Evolutionary conservation across 2,888 invertebrate genomes (phyloP), one percentile per base, ranked within the genome.

Genomic region (Escarpia spicata): DNA sequence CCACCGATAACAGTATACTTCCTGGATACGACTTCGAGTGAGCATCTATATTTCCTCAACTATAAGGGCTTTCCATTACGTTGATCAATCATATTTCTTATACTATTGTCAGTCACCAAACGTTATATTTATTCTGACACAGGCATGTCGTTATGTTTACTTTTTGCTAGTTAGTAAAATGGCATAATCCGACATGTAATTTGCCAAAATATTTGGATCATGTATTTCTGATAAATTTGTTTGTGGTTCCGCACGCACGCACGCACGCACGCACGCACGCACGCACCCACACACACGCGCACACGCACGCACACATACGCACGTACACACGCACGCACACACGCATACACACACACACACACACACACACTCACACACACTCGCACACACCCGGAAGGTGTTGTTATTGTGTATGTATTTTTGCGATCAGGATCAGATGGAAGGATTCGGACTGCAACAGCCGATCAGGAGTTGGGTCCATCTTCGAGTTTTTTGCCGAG

Each of bases 381-480:
- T 26, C 3, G 26, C 8, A 91, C 10, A 43, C 8, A 9, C 31
- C 4, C n/a, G 15, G 10, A 91, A 15, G n/a, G 31, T 15, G 19
- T 43, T 45, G 8, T 92, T 43, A 44, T 3, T 92, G 26, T 3
- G n/a, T 92, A n/a, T 15, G 37, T 3, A 90, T 26, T 19, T 15
- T 91, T 92, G 31, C 44, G 43, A 26, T 90, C 52, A 93, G 93
- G 19, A 91, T 93, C 26, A 90, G 31, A 19, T 93, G 91, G 44
- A 43, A 91, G 1, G 94, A 94, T 90, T 94, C 94, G 37, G 93
- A 91, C 92, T 94, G 94, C 89, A 93, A 92, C 93, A 93, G 93
- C 52, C 93, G 93, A 89, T 58, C 44, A 8, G 93, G 93, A 6
- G 93, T 94, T 19, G 94, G 94, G 19, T 92, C 91, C 43, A 93